Base-by-base conservation (phyloP, 2,113 vertebrate genomes). In the Indicator maculatus region DNA sequence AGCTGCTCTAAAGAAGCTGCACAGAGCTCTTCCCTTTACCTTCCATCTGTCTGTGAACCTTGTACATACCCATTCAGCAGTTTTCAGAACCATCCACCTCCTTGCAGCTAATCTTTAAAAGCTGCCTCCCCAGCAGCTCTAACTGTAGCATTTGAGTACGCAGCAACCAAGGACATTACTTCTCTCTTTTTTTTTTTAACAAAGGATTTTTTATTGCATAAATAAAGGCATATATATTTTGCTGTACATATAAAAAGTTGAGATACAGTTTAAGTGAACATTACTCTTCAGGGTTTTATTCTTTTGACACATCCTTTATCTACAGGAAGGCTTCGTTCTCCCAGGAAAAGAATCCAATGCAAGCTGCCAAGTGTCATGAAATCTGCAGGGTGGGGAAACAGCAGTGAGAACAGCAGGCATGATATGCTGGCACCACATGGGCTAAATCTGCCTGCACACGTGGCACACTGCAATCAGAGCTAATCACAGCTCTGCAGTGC, bases 181-280 rank as follows among this genome's bases (percentile, higher is more conserved):
- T 11, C 27, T 41, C 55, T 31, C n/a, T 36, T 36, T 36, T 59
- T 76, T 9, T 26, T 64, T 73, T 58, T 31, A 24, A 76, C 56
- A 92, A 96, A 95, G 9, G 9, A 16, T 52, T 60, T 60, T 97
- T 97, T 89, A 96, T 93, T 96, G 72, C 83, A 95, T 52, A 94
- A 96, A 93, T 83, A 91, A 60, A 78, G 44, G 72, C 72, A 93
- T 63, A 53, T 63, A n/a, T 38, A 69, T 89, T 86, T 81, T 45
- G 36, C 73, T 80, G 84, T 55, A 21, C 7, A 2, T 28, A 71
- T 3, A 60, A 94, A 81, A 92, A 89, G 15, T 1, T 26, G 61
- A 82, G 24, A 86, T 26, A 81, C 27, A 11, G 31, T 17, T 64
- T 11, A 45, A 52, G 58, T 19, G 9, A 66, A 74, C 19, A 56